These are phyloP conservation scores for Stramonita haemastoma DNA, from an alignment of 2,888 invertebrate species.

Conservation along the genomic window DNA sequence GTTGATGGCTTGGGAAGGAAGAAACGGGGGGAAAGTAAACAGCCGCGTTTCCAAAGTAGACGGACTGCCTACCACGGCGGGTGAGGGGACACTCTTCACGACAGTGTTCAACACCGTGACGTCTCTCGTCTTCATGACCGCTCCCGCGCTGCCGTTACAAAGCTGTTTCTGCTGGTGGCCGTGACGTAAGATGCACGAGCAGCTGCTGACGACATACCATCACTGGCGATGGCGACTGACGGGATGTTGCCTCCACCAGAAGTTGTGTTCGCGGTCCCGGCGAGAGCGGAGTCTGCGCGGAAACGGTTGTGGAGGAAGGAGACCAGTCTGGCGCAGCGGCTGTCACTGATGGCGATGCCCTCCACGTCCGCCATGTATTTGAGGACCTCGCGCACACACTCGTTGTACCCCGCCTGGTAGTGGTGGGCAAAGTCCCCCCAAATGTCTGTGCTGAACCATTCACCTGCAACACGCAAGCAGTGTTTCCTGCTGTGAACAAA, in stretches of 20 bases:
- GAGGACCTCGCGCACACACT: conserved; percentile 57
- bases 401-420: conserved; percentile 58
- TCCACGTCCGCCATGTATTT: conserved; percentile 57
- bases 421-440: conserved; percentile 59
- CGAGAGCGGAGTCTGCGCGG: conserved; percentile 16
- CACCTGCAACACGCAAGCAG: conserved; percentile 46
- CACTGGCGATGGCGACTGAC: not conserved
- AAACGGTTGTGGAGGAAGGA: conserved; percentile 56
- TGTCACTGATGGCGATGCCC: conserved; percentile 48
- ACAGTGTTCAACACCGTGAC: conserved; percentile 6
- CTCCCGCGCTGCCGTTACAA: not conserved
- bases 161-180: not conserved
- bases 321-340: conserved; percentile 51
- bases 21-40: conserved; percentile 3
- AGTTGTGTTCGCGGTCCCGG: not conserved
- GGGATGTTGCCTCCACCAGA: not conserved
- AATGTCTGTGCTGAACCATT: conserved; percentile 55
- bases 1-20: not conserved
- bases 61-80: not conserved
- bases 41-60: conserved; percentile 4
- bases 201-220: not conserved
- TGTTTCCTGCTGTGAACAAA: no score
- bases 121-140: conserved; percentile 1
- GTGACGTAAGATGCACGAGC: not conserved
- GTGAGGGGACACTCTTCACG: conserved; percentile 15